phyloP scores from a whole-genome alignment of 2,797 vertebrate species.

The Enteromius radiatus region DNA sequence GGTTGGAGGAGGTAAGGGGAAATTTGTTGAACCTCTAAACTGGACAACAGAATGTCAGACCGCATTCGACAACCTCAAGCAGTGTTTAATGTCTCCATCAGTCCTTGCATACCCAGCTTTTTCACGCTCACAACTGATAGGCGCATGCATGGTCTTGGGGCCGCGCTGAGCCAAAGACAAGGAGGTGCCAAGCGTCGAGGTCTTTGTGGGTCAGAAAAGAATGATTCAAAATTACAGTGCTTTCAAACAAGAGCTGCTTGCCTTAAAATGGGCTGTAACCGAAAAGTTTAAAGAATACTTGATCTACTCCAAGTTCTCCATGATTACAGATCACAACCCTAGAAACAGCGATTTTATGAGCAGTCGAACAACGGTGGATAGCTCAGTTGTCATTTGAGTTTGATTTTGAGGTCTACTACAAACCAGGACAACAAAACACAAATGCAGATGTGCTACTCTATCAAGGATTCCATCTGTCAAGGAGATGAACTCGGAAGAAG shows the following conservation, averaged over 20 bases:
- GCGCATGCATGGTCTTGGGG: conserved; percentile 33
- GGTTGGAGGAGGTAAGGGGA: too few species aligned
- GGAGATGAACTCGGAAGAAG: background rate
- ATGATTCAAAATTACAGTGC: conserved; percentile 32
- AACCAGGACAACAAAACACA: background rate
- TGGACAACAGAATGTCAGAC: too few species aligned
- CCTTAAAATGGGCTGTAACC: too few species aligned
- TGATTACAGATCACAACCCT: background rate
- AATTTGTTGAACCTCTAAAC: too few species aligned
- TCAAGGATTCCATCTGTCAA: too few species aligned
- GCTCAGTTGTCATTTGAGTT: background rate
- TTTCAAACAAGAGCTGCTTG: too few species aligned
- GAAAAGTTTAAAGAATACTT: too few species aligned
- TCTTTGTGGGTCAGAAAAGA: conserved; percentile 31
- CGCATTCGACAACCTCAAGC: too few species aligned
- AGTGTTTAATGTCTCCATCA: conserved; percentile 22
- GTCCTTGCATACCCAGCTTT: conserved; percentile 36
- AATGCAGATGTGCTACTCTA: too few species aligned
- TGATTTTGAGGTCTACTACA: background rate
- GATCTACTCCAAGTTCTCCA: too few species aligned
- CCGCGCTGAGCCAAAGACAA: conserved; percentile 37
- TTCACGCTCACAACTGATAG: conserved; percentile 44
- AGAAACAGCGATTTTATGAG: background rate
- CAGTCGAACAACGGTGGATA: too few species aligned
- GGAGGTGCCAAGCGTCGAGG: background rate